These are phyloP conservation scores for Drosophila incognita DNA, from an alignment of 2,888 invertebrate genomes.

Conservation along the genomic window DNA sequence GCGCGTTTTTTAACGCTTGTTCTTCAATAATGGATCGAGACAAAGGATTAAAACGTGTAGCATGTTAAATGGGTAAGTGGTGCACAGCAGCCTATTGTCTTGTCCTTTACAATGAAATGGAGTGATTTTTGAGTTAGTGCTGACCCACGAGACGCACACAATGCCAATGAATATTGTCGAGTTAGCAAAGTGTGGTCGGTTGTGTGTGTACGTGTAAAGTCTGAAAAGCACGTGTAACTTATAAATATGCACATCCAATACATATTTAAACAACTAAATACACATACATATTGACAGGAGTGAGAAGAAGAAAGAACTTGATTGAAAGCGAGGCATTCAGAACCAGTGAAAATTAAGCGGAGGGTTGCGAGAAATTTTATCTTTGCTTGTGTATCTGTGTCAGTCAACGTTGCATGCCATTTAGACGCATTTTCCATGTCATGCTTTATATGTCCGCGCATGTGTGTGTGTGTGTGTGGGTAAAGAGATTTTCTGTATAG, in stretches of 20 bases:
- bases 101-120: constrained; percentile 32
- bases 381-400: constrained; percentile 24
- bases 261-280: constrained; percentile 62
- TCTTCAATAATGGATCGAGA: constrained; percentile 35
- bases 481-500: constrained; percentile 35
- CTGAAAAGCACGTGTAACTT: constrained; percentile 54
- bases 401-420: constrained; percentile 28
- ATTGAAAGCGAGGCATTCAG: constrained; percentile 7
- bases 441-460: not conserved
- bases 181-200: constrained; percentile 34
- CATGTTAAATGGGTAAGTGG: constrained; percentile 69
- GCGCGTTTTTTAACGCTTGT: constrained; percentile 42
- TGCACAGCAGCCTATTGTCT: not conserved
- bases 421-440: constrained; percentile 41
- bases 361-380: constrained; percentile 28
- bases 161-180: constrained; percentile 67
- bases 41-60: constrained; percentile 53
- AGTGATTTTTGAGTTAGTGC: constrained; percentile 3
- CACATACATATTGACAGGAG: not conserved
- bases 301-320: not conserved
- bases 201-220: constrained; percentile 26
- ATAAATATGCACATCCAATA: constrained; percentile 59
- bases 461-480: constrained; percentile 1
- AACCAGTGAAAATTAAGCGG: not conserved
- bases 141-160: constrained; percentile 28